phyloP scores from a whole-genome alignment of 1,140 invertebrate genomes.

The Camponotus pennsylvanicus region DNA sequence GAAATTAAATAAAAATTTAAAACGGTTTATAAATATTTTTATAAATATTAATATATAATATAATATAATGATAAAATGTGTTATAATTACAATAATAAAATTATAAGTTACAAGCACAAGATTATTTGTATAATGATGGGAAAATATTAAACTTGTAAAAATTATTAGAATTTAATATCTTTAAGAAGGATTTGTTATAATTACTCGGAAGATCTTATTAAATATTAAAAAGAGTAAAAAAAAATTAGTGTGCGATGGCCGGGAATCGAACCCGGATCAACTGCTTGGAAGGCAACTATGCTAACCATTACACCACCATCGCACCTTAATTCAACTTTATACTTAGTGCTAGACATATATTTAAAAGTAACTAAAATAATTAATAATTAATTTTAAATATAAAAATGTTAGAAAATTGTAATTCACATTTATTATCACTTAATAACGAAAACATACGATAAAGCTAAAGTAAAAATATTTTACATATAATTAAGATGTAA shows the following conservation, averaged over 20 bases:
- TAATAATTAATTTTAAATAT: background rate
- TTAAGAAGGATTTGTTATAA: background rate
- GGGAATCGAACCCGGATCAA: conserved; percentile 98
- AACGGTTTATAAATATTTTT: too few species aligned
- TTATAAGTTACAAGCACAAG: too few species aligned
- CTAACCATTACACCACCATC: conserved; percentile 95
- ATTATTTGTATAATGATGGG: too few species aligned
- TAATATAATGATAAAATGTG: too few species aligned
- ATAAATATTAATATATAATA: too few species aligned
- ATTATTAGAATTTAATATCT: too few species aligned
- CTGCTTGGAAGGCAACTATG: conserved; percentile 97
- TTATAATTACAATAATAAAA: too few species aligned
- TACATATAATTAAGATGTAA: background rate
- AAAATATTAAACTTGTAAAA: too few species aligned
- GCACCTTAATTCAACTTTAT: conserved; percentile 72
- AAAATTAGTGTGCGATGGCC: conserved; percentile 90
- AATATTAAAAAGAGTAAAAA: conserved; percentile 1
- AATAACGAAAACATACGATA: background rate
- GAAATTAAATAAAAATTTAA: too few species aligned
- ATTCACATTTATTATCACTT: background rate
- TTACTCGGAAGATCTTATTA: background rate
- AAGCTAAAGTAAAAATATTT: background rate
- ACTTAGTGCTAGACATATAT: background rate
- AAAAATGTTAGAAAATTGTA: background rate
- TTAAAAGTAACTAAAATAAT: background rate